Percentiles rank a stretch among this genome's conserved stretches.
These are phyloP conservation scores for Megamerina dolium DNA, from an alignment of 2,888 invertebrate genomes.

Conservation along the genomic window DNA sequence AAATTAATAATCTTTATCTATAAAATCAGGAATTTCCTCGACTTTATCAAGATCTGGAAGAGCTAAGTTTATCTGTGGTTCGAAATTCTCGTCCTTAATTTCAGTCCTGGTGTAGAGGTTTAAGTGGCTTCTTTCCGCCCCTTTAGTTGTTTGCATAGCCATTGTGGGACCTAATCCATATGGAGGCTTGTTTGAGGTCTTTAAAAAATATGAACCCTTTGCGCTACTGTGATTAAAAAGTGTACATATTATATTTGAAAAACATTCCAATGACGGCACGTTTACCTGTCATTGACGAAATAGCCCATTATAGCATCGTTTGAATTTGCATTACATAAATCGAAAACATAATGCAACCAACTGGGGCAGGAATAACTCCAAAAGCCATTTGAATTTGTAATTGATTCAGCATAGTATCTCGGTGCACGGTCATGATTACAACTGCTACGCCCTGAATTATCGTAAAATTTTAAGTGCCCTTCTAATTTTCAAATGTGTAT, in stretches of 20 bases:
- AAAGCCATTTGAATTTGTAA: conserved; percentile 51
- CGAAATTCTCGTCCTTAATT: conserved; percentile 23
- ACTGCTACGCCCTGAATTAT: conserved; percentile 52
- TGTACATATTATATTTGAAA: not conserved
- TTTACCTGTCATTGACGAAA: conserved; percentile 50
- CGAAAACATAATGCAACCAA: conserved; percentile 53
- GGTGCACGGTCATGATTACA: conserved; percentile 60
- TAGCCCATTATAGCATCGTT: conserved; percentile 52
- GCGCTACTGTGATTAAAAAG: conserved; percentile 34
- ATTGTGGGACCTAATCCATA: conserved; percentile 29
- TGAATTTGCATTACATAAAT: conserved; percentile 46
- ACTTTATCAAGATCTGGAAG: conserved; percentile 16
- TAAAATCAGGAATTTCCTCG: no score
- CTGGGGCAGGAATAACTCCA: conserved; percentile 53
- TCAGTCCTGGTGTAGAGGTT: conserved; percentile 18
- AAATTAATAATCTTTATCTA: no score
- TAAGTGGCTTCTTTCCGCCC: not conserved
- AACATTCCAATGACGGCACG: not conserved
- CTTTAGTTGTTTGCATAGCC: not conserved
- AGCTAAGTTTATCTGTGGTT: conserved; percentile 28
- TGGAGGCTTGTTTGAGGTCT: conserved; percentile 22
- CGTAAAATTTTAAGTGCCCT: no score
- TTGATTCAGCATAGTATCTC: conserved; percentile 56
- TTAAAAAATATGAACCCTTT: conserved; percentile 52
- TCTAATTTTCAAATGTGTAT: not conserved